phyloP scores from a whole-genome alignment of 1,140 invertebrate species.

The Bombus waltoni region DNA sequence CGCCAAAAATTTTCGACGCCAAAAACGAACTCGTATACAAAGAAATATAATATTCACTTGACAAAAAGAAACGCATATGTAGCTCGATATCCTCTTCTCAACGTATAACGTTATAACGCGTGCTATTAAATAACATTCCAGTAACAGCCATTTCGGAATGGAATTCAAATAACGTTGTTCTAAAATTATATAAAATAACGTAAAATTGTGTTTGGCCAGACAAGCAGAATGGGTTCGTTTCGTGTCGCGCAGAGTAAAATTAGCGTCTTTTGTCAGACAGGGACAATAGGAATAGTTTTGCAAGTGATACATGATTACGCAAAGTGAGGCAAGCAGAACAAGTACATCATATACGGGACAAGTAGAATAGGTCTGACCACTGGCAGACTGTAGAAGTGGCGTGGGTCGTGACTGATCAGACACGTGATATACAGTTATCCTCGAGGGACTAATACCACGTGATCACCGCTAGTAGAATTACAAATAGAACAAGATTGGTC shows the following conservation, averaged over 20 bases:
- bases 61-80: neutral
- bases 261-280: too few relatives aligned
- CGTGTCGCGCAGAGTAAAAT: neutral
- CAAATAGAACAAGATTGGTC: too few relatives aligned
- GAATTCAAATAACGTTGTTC: neutral
- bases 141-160: too few relatives aligned
- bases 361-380: neutral
- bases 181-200: too few relatives aligned
- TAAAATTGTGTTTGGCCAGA: neutral
- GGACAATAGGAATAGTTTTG: too few relatives aligned
- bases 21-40: neutral
- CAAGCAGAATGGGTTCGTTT: neutral
- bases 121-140: neutral
- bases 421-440: neutral
- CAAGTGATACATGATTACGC: neutral
- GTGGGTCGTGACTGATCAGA: neutral
- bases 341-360: neutral
- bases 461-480: too few relatives aligned
- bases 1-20: neutral
- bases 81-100: too few relatives aligned
- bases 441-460: too few relatives aligned
- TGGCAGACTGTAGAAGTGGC: too few relatives aligned
- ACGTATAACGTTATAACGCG: too few relatives aligned
- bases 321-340: neutral
- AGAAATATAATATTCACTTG: neutral